These are phyloP conservation scores for Tetraodon nigroviridis DNA, from an alignment of 2,113 vertebrate genomes.

Conservation along the genomic window DNA sequence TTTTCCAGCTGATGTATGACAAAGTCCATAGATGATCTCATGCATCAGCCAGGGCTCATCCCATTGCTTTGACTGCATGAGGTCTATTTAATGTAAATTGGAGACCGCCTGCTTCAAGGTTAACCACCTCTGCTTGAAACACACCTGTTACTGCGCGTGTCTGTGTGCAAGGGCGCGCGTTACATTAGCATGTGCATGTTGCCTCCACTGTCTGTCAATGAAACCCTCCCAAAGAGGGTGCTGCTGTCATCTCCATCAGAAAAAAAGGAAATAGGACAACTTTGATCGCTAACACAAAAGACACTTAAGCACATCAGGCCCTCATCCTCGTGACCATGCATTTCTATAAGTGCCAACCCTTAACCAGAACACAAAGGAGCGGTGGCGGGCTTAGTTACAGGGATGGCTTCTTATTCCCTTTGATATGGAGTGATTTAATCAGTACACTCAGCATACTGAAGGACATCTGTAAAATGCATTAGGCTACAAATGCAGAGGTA, in stretches of 20 bases:
- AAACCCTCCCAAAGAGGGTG: constrained; percentile 17
- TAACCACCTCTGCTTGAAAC: constrained; percentile 30
- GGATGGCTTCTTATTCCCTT: constrained; percentile 41
- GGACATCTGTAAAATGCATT: constrained; percentile 66
- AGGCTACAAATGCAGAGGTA: constrained; percentile 46
- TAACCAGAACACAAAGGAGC: constrained; percentile 46
- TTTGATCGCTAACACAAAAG: constrained; percentile 47
- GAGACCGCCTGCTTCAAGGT: constrained; percentile 54
- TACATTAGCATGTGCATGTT: neutral
- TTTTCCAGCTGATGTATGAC: constrained; percentile 43
- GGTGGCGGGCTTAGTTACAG: constrained; percentile 36
- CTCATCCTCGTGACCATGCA: constrained; percentile 27
- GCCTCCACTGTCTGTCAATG: constrained; percentile 19
- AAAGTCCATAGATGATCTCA: constrained; percentile 34
- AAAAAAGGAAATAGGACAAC: constrained; percentile 15
- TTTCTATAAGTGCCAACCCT: constrained; percentile 48
- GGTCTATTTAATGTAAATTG: constrained; percentile 42
- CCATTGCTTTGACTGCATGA: constrained; percentile 43
- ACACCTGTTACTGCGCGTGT: constrained; percentile 1
- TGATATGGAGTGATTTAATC: constrained; percentile 67
- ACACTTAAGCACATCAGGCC: constrained; percentile 27
- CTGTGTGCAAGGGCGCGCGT: neutral
- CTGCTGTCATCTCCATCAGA: constrained; percentile 14
- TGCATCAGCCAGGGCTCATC: constrained; percentile 43
- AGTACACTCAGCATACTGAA: constrained; percentile 65